Evolutionary conservation across 2,113 vertebrate genomes (phyloP).

Genomic region (Syrrhaptes paradoxus): DNA sequence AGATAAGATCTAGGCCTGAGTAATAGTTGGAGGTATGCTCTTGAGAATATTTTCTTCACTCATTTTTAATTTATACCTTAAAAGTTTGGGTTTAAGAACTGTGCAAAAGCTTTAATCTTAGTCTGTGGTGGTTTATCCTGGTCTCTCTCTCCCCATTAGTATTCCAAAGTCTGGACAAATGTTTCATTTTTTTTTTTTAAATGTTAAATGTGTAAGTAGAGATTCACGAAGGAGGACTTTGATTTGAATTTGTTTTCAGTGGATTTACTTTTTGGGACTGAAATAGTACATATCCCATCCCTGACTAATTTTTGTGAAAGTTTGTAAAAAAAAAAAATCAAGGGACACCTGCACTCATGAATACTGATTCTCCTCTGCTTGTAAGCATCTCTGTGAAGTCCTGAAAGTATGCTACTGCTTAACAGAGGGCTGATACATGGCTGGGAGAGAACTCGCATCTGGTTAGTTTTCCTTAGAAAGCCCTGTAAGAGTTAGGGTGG

Average conservation of each 20-base stretch:
- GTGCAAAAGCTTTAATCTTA: background rate
- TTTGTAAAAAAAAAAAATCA: background rate
- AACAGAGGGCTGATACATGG: background rate
- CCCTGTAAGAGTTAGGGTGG: background rate
- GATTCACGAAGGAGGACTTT: background rate
- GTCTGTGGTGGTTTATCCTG: background rate
- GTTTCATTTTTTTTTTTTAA: background rate
- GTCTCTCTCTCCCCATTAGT: rapidly evolving
- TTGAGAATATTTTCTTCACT: background rate
- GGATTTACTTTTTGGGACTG: background rate
- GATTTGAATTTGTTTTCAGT: background rate
- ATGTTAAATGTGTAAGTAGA: background rate
- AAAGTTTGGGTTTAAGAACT: background rate
- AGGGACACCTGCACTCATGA: background rate
- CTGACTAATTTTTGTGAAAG: background rate
- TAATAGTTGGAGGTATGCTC: background rate
- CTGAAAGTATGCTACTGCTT: background rate
- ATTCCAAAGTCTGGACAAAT: background rate
- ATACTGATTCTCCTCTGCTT: background rate
- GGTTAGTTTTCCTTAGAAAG: background rate
- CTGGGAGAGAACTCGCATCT: background rate
- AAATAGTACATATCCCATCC: background rate
- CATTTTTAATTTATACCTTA: background rate
- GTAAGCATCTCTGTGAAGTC: background rate
- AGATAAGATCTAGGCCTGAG: background rate